Base-by-base conservation (phyloP, 2,113 vertebrate genomes). In the Engraulis encrasicolus region DNA sequence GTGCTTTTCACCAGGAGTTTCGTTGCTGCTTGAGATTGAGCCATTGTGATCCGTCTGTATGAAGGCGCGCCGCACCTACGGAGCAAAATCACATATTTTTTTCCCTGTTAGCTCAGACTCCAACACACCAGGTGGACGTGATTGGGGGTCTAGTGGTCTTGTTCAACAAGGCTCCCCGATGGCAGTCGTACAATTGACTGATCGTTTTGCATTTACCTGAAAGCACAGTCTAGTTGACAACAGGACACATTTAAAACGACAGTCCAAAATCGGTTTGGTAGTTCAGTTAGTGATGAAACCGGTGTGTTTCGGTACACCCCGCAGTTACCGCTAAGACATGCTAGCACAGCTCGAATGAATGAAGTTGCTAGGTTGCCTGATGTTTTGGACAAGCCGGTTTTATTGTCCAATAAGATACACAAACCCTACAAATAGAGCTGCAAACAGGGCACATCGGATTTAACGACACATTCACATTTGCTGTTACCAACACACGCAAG, bases 1-100 rank as follows among this genome's bases (percentile, higher is more conserved):
- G 96, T 96, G 90, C 96, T 95, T 91, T 95, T 96, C 91, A 97
- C 96, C 90, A 95, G 92, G 78, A 96, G 90, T 91, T 95, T 93
- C 88, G 90, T 92, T 38, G 92, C 89, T 82, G 94, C 94, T 50
- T 94, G 93, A 58, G 95, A 90, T 91, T n/a, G n/a, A n/a, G 95
- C 95, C 97, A 98, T 97, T 95, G 82, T 85, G 40, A n/a, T n/a
- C 31, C 58, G 23, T 17, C 20, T 77, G 61, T 54, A 81, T 45
- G 49, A 15, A 58, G 77, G 80, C 54, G 71, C 50, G 11, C 71
- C 54, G 71, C 58, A 45, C 66, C 66, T 74, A 17, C 14, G 66
- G n/a, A n/a, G 15, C 14, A 74, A 34, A 74, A 20, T 9, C 20
- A 58, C 6, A 58, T n/a, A 36, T 45, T 45, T 45, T 45, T 45